Evolutionary conservation across 2,113 vertebrate genomes (phyloP).

Genomic region (Catagonus wagneri): DNA sequence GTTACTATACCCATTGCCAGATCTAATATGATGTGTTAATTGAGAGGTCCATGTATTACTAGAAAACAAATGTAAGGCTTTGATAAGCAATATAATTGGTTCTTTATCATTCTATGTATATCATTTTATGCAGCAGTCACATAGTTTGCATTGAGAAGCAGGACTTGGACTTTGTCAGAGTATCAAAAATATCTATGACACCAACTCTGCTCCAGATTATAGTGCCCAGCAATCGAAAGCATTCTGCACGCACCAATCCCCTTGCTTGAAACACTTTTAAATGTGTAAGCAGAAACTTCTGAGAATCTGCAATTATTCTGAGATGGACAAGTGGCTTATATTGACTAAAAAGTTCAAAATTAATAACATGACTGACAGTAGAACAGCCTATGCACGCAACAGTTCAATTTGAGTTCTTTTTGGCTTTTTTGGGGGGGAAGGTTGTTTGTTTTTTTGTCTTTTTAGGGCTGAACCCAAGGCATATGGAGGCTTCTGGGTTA

Average conservation of each 20-base stretch:
- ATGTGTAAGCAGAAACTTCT: not conserved
- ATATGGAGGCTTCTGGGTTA: too few species aligned
- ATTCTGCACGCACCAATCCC: not conserved
- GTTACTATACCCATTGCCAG: not conserved
- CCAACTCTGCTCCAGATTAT: not conserved
- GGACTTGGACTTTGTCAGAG: not conserved
- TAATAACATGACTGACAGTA: not conserved
- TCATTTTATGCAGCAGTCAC: not conserved
- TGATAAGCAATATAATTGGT: not conserved
- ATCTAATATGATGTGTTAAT: not conserved
- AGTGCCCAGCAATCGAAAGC: not conserved
- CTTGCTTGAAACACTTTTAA: not conserved
- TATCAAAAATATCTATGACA: not conserved
- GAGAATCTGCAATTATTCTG: not conserved
- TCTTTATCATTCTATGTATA: not conserved
- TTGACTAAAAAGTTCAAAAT: conserved; percentile 43
- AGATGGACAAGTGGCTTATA: not conserved
- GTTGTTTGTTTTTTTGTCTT: too few species aligned
- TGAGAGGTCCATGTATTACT: not conserved
- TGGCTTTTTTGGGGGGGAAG: not conserved
- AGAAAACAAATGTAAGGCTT: conserved; percentile 26
- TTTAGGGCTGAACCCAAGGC: too few species aligned
- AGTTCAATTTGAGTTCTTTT: not conserved
- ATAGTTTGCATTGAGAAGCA: not conserved
- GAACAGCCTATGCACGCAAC: not conserved